Evolutionary conservation across 2,797 vertebrate genomes (phyloP).

Genomic region (Periophthalmus magnuspinnatus): DNA sequence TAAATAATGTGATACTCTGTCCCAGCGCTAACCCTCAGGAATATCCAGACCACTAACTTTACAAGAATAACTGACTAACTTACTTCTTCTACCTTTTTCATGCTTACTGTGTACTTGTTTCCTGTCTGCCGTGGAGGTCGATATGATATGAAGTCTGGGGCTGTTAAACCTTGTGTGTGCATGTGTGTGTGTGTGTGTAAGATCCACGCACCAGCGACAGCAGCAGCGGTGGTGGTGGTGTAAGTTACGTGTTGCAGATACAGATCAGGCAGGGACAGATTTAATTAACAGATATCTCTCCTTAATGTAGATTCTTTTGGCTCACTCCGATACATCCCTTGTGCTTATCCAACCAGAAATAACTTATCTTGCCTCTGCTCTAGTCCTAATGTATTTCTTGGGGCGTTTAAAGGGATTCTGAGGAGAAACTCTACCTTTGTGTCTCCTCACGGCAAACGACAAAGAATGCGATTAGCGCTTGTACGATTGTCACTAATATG

Average conservation of each 20-base stretch:
- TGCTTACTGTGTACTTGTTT: conserved; percentile 30
- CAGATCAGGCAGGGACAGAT: conserved; percentile 77
- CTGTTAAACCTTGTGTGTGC: conserved; percentile 46
- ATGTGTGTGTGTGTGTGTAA: conserved; percentile 25
- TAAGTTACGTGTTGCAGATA: conserved; percentile 76
- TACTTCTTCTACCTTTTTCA: conserved; percentile 21
- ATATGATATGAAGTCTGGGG: conserved; percentile 40
- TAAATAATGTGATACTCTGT: no score
- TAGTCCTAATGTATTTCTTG: conserved; percentile 68
- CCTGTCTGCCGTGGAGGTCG: conserved; percentile 33
- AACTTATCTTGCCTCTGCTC: conserved; percentile 72
- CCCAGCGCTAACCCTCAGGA: no score
- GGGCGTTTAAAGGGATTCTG: conserved; percentile 57
- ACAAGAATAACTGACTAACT: neutral
- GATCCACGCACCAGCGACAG: conserved; percentile 42
- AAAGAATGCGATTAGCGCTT: conserved; percentile 53
- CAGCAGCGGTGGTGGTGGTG: conserved; percentile 45
- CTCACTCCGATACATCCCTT: conserved; percentile 69
- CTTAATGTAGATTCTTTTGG: conserved; percentile 79
- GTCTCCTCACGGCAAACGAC: conserved; percentile 63
- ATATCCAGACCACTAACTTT: neutral
- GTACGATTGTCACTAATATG: conserved; percentile 50
- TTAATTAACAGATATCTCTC: conserved; percentile 83
- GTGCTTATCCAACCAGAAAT: conserved; percentile 76
- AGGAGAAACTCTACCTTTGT: conserved; percentile 53